phyloP scores from a whole-genome alignment of 2,888 invertebrate genomes.

The Campoplex capitator region DNA sequence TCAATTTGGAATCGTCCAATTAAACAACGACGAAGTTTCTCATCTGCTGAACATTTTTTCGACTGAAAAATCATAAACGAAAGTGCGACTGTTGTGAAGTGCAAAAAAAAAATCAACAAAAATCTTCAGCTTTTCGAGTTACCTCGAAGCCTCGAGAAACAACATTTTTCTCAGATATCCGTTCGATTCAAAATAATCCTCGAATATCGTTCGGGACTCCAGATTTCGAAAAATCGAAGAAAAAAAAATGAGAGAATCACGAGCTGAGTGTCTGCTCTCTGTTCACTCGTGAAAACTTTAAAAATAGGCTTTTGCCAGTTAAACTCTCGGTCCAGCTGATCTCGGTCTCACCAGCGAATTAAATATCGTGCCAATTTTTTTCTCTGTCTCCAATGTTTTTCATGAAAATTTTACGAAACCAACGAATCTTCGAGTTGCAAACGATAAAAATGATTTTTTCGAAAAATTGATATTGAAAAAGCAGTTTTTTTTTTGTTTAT shows the following conservation, averaged over 20 bases:
- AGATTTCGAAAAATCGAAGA: not conserved
- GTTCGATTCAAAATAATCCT: not conserved
- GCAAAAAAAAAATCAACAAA: not conserved
- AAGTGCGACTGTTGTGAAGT: slow-evolving; percentile 1
- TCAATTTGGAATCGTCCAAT: slow-evolving; percentile 55
- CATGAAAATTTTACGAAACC: not conserved
- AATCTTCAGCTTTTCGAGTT: not conserved
- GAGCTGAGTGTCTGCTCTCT: slow-evolving; percentile 5
- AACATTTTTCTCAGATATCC: not conserved
- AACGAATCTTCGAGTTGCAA: not conserved
- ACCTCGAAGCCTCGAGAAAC: not conserved
- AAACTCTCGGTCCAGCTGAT: slow-evolving; percentile 15
- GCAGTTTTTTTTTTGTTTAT: not conserved
- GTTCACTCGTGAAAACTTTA: slow-evolving; percentile 29
- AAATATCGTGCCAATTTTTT: slow-evolving; percentile 7
- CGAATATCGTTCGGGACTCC: not conserved
- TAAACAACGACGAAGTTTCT: not conserved
- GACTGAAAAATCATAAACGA: slow-evolving; percentile 4
- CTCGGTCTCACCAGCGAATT: slow-evolving; percentile 3
- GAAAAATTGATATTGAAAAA: not conserved
- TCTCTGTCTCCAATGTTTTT: not conserved
- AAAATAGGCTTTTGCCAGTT: slow-evolving; percentile 33
- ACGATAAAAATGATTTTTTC: not conserved
- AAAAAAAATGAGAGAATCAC: slow-evolving; percentile 3
- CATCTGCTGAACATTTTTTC: slow-evolving; percentile 6